A percentile compares a stretch with the other conserved stretches of the same genome.
phyloP scores from a whole-genome alignment of 1,140 invertebrate species.

The Caenorhabditis brenneri region DNA sequence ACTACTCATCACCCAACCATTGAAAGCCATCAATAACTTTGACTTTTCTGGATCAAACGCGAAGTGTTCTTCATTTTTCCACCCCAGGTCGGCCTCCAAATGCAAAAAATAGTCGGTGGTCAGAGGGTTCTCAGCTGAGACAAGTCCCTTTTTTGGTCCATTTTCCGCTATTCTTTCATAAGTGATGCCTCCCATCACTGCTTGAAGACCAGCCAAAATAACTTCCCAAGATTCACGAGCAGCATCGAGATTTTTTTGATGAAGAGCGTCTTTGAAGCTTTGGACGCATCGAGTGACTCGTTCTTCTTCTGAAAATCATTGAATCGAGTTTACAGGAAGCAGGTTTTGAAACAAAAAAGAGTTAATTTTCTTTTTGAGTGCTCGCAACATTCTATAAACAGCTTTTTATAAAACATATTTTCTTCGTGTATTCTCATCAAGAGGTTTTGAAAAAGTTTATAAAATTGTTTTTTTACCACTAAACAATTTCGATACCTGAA shows the following conservation, averaged over 20 bases:
- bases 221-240: slow-evolving; percentile 77
- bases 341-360: too few relatives aligned
- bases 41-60: slow-evolving; percentile 77
- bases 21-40: slow-evolving; percentile 88
- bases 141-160: slow-evolving; percentile 81
- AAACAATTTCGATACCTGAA: neutral
- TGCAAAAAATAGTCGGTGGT: slow-evolving; percentile 82
- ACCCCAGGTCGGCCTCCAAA: slow-evolving; percentile 71
- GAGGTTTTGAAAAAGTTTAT: neutral
- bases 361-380: too few relatives aligned
- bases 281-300: slow-evolving; percentile 78
- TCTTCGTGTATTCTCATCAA: too few relatives aligned
- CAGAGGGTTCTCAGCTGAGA: slow-evolving; percentile 81
- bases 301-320: slow-evolving; percentile 77
- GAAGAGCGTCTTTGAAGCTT: neutral
- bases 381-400: too few relatives aligned
- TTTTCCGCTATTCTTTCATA: slow-evolving; percentile 82
- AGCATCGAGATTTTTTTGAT: neutral
- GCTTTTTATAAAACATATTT: too few relatives aligned
- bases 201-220: slow-evolving; percentile 82
- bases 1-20: slow-evolving; percentile 97
- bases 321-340: too few relatives aligned
- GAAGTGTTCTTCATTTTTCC: slow-evolving; percentile 78
- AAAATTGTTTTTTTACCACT: too few relatives aligned
- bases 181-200: slow-evolving; percentile 82